Evolutionary conservation across 53 echinoderm and acorn worm species (phyloP).

Genomic region (Zoroaster sp.): DNA sequence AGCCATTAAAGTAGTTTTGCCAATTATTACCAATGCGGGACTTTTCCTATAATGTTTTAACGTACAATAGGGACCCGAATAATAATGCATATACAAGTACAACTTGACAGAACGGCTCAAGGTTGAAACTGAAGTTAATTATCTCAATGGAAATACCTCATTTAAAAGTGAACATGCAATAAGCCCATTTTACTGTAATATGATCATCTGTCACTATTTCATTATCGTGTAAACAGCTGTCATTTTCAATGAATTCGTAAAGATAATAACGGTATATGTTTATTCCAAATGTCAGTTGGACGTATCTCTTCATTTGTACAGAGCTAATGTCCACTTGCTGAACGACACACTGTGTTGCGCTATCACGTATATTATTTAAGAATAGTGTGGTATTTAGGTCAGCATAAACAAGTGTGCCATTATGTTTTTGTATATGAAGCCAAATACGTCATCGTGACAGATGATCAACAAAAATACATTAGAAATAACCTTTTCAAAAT

Average conservation of each 20-base stretch:
- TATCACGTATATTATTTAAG: not conserved
- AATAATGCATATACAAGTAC: no score
- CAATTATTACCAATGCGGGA: no score
- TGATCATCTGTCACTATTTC: not conserved
- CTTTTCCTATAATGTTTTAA: no score
- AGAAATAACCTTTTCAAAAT: no score
- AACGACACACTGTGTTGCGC: not conserved
- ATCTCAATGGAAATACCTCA: no score
- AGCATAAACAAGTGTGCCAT: conserved; percentile 20
- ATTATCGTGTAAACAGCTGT: conserved; percentile 4
- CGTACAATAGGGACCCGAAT: no score
- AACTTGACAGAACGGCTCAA: no score
- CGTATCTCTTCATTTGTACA: not conserved
- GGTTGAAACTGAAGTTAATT: no score
- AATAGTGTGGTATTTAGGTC: conserved; percentile 24
- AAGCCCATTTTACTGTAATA: not conserved
- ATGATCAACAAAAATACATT: no score
- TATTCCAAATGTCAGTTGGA: conserved; percentile 11
- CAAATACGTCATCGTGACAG: not conserved
- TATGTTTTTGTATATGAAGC: not conserved
- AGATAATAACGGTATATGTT: not conserved
- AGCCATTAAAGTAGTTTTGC: no score
- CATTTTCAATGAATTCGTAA: not conserved
- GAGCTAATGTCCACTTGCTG: not conserved
- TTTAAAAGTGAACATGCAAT: no score